These are phyloP conservation scores for Lutjanus campechanus DNA, from an alignment of 2,797 vertebrate species.

Conservation along the genomic window DNA sequence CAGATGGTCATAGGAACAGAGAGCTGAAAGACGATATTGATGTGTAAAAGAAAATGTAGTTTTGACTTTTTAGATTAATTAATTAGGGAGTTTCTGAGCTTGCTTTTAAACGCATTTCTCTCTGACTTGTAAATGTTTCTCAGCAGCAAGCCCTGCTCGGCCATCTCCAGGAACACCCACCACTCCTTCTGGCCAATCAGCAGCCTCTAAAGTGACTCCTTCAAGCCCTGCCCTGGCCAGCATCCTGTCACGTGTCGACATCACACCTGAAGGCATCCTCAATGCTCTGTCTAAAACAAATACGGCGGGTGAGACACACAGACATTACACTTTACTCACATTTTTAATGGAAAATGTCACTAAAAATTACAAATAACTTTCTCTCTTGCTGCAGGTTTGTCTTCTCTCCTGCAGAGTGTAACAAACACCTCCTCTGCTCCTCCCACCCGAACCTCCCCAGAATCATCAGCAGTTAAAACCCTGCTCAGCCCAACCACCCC, in stretches of 20 bases:
- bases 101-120: background rate
- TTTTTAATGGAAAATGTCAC: background rate
- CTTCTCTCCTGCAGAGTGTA: slow-evolving; percentile 94
- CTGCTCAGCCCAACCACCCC: slow-evolving; percentile 85
- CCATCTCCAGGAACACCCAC: slow-evolving; percentile 92
- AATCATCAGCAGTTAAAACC: slow-evolving; percentile 84
- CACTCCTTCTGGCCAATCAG: slow-evolving; percentile 87
- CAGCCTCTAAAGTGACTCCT: slow-evolving; percentile 87
- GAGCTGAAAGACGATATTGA: background rate
- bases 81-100: background rate
- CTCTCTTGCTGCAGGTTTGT: slow-evolving; percentile 88
- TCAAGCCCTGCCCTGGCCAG: slow-evolving; percentile 91
- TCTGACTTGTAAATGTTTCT: slow-evolving; percentile 2
- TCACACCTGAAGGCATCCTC: slow-evolving; percentile 95
- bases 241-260: slow-evolving; percentile 97
- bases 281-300: slow-evolving; percentile 90
- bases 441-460: slow-evolving; percentile 80
- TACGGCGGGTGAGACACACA: slow-evolving; percentile 87
- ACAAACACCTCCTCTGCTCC: slow-evolving; percentile 80
- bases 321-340: fast-evolving
- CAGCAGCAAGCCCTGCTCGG: slow-evolving; percentile 92
- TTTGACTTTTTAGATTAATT: background rate
- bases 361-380: slow-evolving; percentile 10
- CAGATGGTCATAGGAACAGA: background rate
- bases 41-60: background rate